Percentiles rank a stretch among this genome's conserved stretches.
Conservation (phyloP, 2,888 invertebrate species). For the Dermolepida albohirtum region DNA sequence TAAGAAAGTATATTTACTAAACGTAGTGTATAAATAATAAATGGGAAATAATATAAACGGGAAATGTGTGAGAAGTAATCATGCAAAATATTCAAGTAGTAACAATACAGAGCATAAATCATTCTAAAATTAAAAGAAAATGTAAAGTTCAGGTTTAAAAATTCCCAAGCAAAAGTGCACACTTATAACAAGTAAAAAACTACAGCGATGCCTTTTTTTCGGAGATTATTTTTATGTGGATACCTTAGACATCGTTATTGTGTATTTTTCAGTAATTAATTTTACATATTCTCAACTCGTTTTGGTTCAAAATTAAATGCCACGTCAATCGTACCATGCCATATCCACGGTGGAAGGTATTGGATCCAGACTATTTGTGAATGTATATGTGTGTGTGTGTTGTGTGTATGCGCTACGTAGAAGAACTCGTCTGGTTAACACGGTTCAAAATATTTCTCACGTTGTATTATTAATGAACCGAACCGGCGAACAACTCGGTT, state of each 20-base stretch:
- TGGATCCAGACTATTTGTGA: background rate
- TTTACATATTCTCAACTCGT: conserved; percentile 29
- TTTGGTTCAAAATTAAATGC: conserved; percentile 8
- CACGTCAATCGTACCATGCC: background rate
- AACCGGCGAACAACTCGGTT: conserved; percentile 57
- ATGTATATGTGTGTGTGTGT: no score
- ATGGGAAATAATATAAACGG: no score
- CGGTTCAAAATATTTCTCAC: conserved; percentile 52
- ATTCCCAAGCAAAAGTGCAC: no score
- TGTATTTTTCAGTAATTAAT: conserved; percentile 31
- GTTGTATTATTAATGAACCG: conserved; percentile 57
- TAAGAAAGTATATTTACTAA: no score
- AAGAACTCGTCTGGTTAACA: conserved; percentile 48
- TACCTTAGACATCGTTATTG: background rate
- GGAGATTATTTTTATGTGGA: background rate
- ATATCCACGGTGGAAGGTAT: background rate
- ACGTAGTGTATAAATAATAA: no score
- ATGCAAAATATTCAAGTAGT: no score
- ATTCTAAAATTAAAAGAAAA: no score
- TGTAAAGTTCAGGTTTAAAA: no score
- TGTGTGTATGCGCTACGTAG: no score
- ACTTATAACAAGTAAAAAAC: background rate
- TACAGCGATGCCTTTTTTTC: background rate
- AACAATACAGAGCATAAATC: no score
- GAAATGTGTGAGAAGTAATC: no score